Evolutionary conservation across 2,797 vertebrate species (phyloP).

Genomic region (Ceryle rudis): DNA sequence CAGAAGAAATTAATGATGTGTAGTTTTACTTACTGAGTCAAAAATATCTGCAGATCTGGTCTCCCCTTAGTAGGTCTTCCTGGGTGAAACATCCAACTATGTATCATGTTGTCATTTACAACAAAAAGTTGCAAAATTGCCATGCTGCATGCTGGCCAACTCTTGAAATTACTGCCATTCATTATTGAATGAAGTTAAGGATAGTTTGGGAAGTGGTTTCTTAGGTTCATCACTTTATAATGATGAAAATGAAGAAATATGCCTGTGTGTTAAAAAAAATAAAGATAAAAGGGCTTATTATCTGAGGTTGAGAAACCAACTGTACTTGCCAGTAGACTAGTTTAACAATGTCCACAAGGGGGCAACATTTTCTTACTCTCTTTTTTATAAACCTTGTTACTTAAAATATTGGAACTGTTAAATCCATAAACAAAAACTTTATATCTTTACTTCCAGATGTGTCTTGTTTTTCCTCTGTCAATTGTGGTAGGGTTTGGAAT

Average conservation of each 20-base stretch:
- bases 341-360: constrained; percentile 31
- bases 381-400: not conserved
- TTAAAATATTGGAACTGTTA: not conserved
- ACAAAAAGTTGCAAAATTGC: not conserved
- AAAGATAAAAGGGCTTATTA: not conserved
- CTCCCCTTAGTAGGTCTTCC: not conserved
- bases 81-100: not conserved
- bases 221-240: not conserved
- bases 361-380: not conserved
- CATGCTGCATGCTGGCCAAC: not conserved
- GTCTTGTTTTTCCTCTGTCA: not conserved
- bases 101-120: not conserved
- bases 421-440: not conserved
- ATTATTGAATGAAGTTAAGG: not conserved
- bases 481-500: not conserved
- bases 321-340: not conserved
- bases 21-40: not conserved
- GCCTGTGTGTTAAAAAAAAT: not conserved
- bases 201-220: not conserved
- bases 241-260: not conserved
- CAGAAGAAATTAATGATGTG: not conserved
- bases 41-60: not conserved
- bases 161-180: not conserved
- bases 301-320: not conserved
- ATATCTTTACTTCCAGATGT: not conserved